These are phyloP conservation scores for Gallinago jamesoni DNA, from an alignment of 2,113 vertebrate genomes.

Conservation along the genomic window DNA sequence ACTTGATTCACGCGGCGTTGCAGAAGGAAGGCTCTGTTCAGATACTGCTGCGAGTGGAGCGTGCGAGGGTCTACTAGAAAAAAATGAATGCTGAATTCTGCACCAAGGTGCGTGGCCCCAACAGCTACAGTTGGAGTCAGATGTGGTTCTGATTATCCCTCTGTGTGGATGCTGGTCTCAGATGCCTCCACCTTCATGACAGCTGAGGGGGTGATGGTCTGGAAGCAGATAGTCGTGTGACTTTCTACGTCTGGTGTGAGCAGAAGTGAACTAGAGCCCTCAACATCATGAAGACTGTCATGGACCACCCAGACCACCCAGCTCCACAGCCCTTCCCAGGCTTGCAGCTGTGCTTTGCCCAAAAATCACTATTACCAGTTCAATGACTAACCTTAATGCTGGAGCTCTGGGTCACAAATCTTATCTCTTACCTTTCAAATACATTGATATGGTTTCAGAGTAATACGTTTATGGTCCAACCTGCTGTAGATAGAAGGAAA, in stretches of 20 bases:
- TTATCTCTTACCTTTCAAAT: neutral
- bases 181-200: neutral
- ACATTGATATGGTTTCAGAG: neutral
- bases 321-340: neutral
- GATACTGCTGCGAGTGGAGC: neutral
- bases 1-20: neutral
- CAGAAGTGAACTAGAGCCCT: neutral
- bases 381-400: neutral
- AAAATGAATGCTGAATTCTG: neutral
- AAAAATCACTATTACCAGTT: neutral
- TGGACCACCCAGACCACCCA: neutral
- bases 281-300: neutral
- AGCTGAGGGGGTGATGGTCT: neutral
- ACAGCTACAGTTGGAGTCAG: neutral
- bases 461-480: neutral
- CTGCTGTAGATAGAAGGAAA: neutral
- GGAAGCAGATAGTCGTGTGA: neutral
- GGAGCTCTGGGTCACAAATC: neutral
- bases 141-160: neutral
- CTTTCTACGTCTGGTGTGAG: neutral
- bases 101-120: neutral
- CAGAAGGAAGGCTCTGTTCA: neutral
- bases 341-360: neutral
- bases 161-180: neutral
- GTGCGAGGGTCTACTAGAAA: neutral